Evolutionary conservation across 2,888 invertebrate genomes (phyloP).

Genomic region (Lysandra bellargus): DNA sequence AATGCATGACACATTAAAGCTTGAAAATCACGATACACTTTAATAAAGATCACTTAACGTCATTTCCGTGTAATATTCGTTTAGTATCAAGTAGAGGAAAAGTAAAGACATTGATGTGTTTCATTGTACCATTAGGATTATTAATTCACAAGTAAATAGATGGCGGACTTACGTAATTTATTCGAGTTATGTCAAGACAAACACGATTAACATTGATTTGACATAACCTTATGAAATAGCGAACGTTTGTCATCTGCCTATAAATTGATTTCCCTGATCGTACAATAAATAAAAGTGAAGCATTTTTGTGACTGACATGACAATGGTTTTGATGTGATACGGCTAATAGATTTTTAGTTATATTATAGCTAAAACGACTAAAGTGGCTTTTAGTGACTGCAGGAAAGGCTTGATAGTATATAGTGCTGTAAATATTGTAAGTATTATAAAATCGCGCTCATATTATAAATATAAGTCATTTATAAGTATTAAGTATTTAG

Average conservation of each 20-base stretch:
- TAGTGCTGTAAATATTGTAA: conserved; percentile 15
- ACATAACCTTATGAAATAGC: neutral
- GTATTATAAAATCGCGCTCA: conserved; percentile 3
- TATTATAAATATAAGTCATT: neutral
- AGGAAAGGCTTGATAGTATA: neutral
- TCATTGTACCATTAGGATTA: neutral
- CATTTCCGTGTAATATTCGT: neutral
- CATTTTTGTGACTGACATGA: neutral
- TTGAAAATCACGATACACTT: neutral
- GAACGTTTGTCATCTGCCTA: neutral
- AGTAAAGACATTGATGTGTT: neutral
- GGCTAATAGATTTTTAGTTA: neutral
- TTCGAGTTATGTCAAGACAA: neutral
- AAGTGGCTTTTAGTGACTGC: conserved; percentile 2
- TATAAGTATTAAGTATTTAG: neutral
- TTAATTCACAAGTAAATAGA: too few relatives aligned
- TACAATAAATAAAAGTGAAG: neutral
- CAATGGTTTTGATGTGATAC: neutral
- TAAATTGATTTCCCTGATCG: too few relatives aligned
- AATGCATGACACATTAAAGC: neutral
- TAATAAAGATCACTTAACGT: too few relatives aligned
- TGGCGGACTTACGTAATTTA: neutral
- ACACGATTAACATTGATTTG: neutral
- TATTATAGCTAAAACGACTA: neutral
- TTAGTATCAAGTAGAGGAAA: neutral